A percentile compares a stretch with the other conserved stretches of the same genome.
Evolutionary conservation across 2,888 invertebrate species (phyloP).

Genomic region (Leptura quadrifasciata): DNA sequence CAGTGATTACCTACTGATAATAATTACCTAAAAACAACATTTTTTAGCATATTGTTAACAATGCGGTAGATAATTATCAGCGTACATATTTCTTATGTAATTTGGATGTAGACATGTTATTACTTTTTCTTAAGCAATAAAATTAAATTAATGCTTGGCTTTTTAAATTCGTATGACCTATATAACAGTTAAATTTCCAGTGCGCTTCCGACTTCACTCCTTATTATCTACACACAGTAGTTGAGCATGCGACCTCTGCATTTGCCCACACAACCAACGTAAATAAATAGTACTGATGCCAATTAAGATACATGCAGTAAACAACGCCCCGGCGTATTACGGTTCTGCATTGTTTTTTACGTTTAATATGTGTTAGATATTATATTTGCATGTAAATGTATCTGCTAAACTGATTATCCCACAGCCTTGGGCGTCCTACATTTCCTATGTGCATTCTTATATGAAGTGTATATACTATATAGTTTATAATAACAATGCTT

Average conservation of each 20-base stretch:
- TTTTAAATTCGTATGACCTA: not conserved
- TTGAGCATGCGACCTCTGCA: not conserved
- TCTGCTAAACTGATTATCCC: constrained; percentile 29
- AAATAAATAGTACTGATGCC: not conserved
- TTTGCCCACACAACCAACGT: not conserved
- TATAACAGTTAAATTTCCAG: not conserved
- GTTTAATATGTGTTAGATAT: constrained; percentile 4
- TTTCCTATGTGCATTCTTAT: constrained; percentile 1
- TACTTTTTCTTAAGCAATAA: not conserved
- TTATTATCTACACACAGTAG: not conserved
- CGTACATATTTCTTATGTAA: not conserved
- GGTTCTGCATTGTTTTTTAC: constrained; percentile 3
- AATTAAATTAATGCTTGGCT: not conserved
- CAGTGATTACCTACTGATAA: not conserved
- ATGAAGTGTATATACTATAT: not conserved
- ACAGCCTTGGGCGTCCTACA: constrained; percentile 24
- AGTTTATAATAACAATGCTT: not conserved
- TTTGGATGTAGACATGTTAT: not conserved
- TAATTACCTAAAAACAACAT: not conserved
- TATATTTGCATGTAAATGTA: constrained; percentile 21
- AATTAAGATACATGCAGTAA: constrained; percentile 18
- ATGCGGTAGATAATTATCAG: not conserved
- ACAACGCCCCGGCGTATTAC: not conserved
- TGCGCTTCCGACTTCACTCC: not conserved
- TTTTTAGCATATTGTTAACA: not conserved